Base-by-base conservation (phyloP, 2,888 invertebrate genomes). In the Siphlonurus alternatus region DNA sequence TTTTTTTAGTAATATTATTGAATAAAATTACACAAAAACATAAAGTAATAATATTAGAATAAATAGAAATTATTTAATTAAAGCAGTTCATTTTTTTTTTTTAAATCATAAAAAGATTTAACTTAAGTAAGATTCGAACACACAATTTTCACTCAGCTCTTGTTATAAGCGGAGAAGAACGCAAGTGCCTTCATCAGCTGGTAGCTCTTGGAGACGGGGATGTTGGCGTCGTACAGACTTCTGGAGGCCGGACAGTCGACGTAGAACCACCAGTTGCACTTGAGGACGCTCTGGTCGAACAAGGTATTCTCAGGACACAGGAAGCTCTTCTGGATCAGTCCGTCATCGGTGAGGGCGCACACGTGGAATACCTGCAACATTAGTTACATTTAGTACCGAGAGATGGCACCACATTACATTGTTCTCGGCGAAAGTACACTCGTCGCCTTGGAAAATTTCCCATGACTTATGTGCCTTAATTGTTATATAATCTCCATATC, bases 191-290 rank as follows among this genome's bases (percentile, higher is more conserved):
- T 91, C 89, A 93, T 92, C 2, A 93, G 79, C 74, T 93, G 92
- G 74, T 92, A 93, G 74, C 91, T 92, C 76, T 93, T 92, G 25
- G 92, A 92, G 63, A 93, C 87, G 0, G 92, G 92, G 67, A 92
- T 89, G 74, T 93, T 94, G 18, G 92, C 90, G 71, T 92, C 91
- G 74, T 92, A 93, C 24, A 91, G 78, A 68, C 83, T 83, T 70
- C 83, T 84, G 23, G 91, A 89, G 64, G 84, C 82, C 74, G 88
- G 88, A 76, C 93, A 93, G 73, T 93, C 92, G 0, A 93, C 92
- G 74, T 92, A 93, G 78, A 93, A 91, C 90, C 91, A 93, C 92
- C 92, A 93, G 75, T 93, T 93, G 76, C 93, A 93, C 73, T 92
- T 92, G 2, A 93, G 80, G 67, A 93, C 89, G 23, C 90, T 89